Evolutionary conservation across 2,888 invertebrate species (phyloP), one percentile per base, ranked within the genome.

Genomic region (Odiellus spinosus): DNA sequence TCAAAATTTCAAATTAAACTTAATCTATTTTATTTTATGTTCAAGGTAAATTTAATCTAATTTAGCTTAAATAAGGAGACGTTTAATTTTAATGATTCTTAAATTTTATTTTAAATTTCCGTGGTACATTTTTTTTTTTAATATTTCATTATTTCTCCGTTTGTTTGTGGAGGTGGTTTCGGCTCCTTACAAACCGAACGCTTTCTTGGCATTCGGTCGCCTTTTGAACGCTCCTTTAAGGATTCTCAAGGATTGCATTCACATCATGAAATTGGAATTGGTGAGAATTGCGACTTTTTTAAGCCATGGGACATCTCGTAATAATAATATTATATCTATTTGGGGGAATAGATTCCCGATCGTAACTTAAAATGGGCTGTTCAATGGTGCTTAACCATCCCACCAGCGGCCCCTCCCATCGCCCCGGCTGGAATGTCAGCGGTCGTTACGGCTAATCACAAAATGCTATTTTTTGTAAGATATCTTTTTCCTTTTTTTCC

Each of bases 361-460:
- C 58, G 61, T 5, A 44, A 46, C 5, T 40, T 54, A 15, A 55
- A 55, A 42, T 95, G 93, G 93, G 75, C 78, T 40, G 80, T 90
- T 48, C 86, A 87, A 66, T 83, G 87, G 78, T 86, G 90, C 67
- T 74, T 93, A 63, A 77, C 91, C 47, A 83, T 90, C 58, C 90
- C 93, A 49, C 90, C 90, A 1, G 81, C 85, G 35, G 79, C 80
- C 14, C 74, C 77, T 21, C 84, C 81, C 45, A 82, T 90, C 58
- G 82, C 87, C 56, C 87, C 90, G n/a, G 80, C 80, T 45, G 90
- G 91, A 8, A 82, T 82, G 68, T 79, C 86, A 19, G 87, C 85
- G 42, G 81, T 91, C 57, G 72, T 88, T 49, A 78, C 84, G 55
- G 81, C 82, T 57, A 78, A 82, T 53, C 78, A 78, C 61, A 91